Conservation (phyloP, 2,888 invertebrate genomes). For the Gastrophysa polygoni region DNA sequence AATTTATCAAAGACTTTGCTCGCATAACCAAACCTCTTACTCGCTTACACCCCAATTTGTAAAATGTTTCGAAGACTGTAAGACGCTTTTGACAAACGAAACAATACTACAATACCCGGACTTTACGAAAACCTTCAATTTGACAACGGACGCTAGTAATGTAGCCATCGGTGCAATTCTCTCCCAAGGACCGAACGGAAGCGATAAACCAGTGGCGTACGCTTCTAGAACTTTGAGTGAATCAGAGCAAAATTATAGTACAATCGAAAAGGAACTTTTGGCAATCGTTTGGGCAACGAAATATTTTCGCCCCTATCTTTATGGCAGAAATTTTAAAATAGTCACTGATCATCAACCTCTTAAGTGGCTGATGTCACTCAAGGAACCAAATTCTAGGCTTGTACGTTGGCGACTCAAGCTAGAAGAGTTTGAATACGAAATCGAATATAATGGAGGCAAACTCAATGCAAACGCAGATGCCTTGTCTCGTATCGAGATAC, state of each 20-base stretch:
- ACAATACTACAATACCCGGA: slow-evolving; percentile 43
- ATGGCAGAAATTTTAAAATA: slow-evolving; percentile 47
- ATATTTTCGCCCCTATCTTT: too few relatives aligned
- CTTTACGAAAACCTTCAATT: too few relatives aligned
- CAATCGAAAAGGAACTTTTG: too few relatives aligned
- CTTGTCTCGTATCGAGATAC: neutral
- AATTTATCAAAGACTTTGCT: slow-evolving; percentile 8
- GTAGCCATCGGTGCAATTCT: slow-evolving; percentile 44
- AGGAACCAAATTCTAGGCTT: slow-evolving; percentile 44
- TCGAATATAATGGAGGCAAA: neutral
- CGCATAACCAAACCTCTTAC: neutral
- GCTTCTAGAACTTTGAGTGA: slow-evolving; percentile 44
- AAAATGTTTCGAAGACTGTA: slow-evolving; percentile 14
- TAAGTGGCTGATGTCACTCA: slow-evolving; percentile 47
- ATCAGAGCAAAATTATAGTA: too few relatives aligned
- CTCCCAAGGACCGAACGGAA: slow-evolving; percentile 44
- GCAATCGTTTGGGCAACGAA: too few relatives aligned
- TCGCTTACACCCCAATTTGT: neutral
- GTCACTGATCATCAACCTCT: slow-evolving; percentile 45
- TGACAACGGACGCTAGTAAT: slow-evolving; percentile 47
- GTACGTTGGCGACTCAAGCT: slow-evolving; percentile 47
- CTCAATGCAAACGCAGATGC: neutral
- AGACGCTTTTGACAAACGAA: too few relatives aligned
- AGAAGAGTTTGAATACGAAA: slow-evolving; percentile 45
- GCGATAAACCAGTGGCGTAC: slow-evolving; percentile 47